These are phyloP conservation scores for Dasyprocta punctata DNA, from an alignment of 2,113 vertebrate genomes.

Conservation along the genomic window DNA sequence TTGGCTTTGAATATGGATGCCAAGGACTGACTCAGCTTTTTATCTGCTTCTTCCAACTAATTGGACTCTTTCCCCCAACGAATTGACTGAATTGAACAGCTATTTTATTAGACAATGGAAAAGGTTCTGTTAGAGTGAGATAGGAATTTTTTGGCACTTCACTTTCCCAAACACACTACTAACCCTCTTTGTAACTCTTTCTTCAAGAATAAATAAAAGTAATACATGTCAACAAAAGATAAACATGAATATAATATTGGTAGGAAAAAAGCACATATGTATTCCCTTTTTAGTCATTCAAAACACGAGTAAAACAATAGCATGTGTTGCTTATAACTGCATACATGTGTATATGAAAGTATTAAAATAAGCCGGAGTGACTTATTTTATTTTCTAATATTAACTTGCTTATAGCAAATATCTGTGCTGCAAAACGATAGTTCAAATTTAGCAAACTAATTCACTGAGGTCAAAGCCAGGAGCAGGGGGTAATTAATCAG, in stretches of 20 bases:
- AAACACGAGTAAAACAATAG: not conserved
- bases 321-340: not conserved
- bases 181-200: not conserved
- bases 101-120: not conserved
- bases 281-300: not conserved
- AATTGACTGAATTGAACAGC: not conserved
- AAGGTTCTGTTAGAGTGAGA: not conserved
- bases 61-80: not conserved
- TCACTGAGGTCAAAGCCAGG: not conserved
- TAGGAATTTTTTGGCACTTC: not conserved
- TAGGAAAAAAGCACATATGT: not conserved
- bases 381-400: not conserved
- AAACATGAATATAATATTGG: not conserved
- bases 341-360: not conserved
- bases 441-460: constrained; percentile 1
- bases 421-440: not conserved
- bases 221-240: not conserved
- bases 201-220: constrained; percentile 29
- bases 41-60: not conserved
- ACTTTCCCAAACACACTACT: not conserved
- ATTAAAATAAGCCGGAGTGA: not conserved
- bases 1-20: not conserved
- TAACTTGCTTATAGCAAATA: not conserved
- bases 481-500: not conserved
- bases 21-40: not conserved